Conservation (phyloP, 2,797 vertebrate species). For the Momotus momota region DNA sequence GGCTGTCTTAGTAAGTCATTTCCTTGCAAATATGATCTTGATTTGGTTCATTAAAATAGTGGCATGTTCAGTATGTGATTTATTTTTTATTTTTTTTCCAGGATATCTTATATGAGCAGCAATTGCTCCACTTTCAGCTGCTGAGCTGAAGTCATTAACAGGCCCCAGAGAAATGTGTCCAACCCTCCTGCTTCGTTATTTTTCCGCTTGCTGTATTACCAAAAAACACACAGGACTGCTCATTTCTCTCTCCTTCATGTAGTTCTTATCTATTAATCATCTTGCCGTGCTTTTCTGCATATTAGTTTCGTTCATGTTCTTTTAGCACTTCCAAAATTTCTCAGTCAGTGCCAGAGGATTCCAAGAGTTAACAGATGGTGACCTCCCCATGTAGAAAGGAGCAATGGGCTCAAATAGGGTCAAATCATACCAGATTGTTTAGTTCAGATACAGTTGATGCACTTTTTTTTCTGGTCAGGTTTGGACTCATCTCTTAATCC, state of each 20-base stretch:
- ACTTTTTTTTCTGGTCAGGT: background rate
- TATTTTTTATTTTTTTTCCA: background rate
- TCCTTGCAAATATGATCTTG: background rate
- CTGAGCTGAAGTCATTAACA: background rate
- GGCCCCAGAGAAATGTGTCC: background rate
- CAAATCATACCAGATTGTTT: background rate
- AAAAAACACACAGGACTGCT: background rate
- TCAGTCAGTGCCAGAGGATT: background rate
- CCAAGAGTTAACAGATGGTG: background rate
- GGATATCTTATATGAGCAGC: background rate
- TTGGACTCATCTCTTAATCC: background rate
- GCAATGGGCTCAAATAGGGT: background rate
- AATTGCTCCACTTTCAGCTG: background rate
- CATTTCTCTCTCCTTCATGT: background rate
- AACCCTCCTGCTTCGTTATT: background rate
- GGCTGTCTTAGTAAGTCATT: background rate
- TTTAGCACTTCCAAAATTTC: background rate
- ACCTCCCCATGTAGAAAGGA: fast-evolving
- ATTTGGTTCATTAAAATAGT: background rate
- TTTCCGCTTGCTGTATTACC: background rate
- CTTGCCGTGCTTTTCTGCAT: background rate
- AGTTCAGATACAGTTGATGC: background rate
- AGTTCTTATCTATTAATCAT: background rate
- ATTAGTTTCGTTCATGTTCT: background rate
- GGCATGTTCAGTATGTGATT: background rate